These are phyloP conservation scores for Limnephilus rhombicus DNA, from an alignment of 2,888 invertebrate genomes.

Conservation along the genomic window DNA sequence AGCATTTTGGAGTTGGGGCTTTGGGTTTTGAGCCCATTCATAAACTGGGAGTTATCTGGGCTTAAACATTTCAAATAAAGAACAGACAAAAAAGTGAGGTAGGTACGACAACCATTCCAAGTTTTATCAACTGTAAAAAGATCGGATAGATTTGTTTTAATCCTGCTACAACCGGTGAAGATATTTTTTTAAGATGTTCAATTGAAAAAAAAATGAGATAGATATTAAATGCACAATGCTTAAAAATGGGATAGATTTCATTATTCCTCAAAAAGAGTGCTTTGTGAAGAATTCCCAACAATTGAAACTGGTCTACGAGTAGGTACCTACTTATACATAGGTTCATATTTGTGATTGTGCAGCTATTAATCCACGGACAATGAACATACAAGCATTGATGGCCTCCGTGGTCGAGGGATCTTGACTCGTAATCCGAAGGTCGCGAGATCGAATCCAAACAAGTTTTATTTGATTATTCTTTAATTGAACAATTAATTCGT, in stretches of 20 bases:
- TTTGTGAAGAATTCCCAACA: neutral
- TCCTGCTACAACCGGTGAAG: neutral
- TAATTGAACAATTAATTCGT: no score
- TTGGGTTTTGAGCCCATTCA: slow-evolving; percentile 38
- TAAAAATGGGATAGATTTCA: neutral
- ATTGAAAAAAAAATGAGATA: neutral
- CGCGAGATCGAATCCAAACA: no score
- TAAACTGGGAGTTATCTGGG: slow-evolving; percentile 28
- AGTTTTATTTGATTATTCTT: no score
- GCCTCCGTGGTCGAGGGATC: no score
- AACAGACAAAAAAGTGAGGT: neutral
- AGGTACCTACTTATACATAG: neutral
- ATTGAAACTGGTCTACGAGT: neutral
- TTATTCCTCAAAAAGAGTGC: neutral
- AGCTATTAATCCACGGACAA: no score
- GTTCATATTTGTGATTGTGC: neutral
- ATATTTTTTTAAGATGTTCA: neutral
- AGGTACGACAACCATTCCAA: neutral
- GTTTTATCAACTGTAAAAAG: neutral
- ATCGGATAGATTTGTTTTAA: neutral
- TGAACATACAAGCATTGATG: no score
- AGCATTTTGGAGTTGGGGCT: slow-evolving; percentile 15
- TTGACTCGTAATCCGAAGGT: no score
- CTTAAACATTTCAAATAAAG: slow-evolving; percentile 54
- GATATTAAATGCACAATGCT: neutral